Evolutionary conservation across 2,797 vertebrate species (phyloP), one percentile per base, ranked within the genome.

Genomic region (Brachyalestes nurse): DNA sequence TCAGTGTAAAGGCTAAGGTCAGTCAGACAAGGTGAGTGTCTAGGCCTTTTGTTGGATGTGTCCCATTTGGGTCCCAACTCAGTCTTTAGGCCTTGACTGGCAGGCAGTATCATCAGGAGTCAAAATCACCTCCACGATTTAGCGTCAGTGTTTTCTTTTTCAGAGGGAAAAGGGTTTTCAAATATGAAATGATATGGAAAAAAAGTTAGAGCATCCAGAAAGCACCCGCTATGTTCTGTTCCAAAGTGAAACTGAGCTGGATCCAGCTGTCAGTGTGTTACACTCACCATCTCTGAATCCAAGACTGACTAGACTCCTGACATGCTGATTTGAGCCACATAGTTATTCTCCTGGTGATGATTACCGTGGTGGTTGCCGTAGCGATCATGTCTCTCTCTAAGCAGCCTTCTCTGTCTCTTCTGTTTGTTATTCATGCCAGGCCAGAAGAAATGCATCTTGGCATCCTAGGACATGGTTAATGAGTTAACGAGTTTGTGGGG

Each of bases 401-500:
- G 28, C 60, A 72, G n/a, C 19, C 13, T 76, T 64, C 67, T 66
- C 72, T 71, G 61, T 62, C 61, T 77, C 72, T 45, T 77, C 70
- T 78, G 72, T 58, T 40, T 78, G 55, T 57, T 34, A 80, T 79
- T 79, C 77, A 79, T 45, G 72, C 66, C 83, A 47, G 57, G 47
- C 61, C 61, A 82, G 25, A 49, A 64, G 66, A 71, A 71, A 81
- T 77, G 78, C 73, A 81, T 69, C 75, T 77, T 84, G 42, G 72
- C 71, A 75, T 82, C 75, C 47, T 72, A 65, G 16, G 64, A 69
- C 53, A 66, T 12, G 47, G 80, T 77, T 62, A 81, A 81, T 81
- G 80, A 82, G 76, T 78, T 78, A 73, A 82, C 70, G 79, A 67
- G 75, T 74, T 71, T 66, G 53, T 70, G 67, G 34, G 69, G 72